phyloP scores from a whole-genome alignment of 2,797 vertebrate species.

The Salmo trutta region DNA sequence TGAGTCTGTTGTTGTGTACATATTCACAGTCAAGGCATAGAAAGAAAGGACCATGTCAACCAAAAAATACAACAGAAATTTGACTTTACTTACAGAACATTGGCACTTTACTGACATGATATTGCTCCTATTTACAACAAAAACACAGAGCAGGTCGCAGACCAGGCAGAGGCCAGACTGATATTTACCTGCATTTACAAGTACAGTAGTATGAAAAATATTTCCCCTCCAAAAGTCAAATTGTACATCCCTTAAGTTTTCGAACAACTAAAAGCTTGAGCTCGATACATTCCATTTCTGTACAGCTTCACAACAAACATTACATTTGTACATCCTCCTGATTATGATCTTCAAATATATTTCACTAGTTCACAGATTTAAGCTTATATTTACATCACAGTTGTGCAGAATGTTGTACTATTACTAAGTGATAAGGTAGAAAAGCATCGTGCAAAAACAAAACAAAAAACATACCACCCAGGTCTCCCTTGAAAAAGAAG shows the following conservation, averaged over 20 bases:
- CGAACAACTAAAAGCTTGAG: background rate
- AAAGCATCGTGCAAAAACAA: background rate
- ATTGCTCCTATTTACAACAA: slow-evolving; percentile 11
- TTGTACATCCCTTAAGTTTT: slow-evolving; percentile 6
- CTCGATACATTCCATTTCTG: slow-evolving; percentile 10
- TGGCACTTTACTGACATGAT: slow-evolving; percentile 11
- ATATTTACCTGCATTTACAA: slow-evolving; percentile 5
- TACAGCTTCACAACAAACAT: slow-evolving; percentile 9
- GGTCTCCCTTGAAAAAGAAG: background rate
- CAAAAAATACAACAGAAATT: background rate
- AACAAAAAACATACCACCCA: background rate
- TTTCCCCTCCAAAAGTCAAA: slow-evolving; percentile 9
- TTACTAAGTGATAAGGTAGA: background rate
- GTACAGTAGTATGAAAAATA: slow-evolving; percentile 15
- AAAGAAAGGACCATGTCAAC: background rate
- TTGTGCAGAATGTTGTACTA: slow-evolving; percentile 11
- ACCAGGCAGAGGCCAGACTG: background rate
- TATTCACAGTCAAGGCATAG: background rate
- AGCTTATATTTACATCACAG: slow-evolving; percentile 13
- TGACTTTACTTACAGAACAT: slow-evolving; percentile 16
- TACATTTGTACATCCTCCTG: background rate
- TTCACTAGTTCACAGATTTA: slow-evolving; percentile 4
- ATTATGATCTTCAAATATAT: background rate
- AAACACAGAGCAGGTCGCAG: background rate
- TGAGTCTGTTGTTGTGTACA: background rate